Evolutionary conservation across 2,797 vertebrate genomes (phyloP).

Genomic region (Sarcoramphus papa): DNA sequence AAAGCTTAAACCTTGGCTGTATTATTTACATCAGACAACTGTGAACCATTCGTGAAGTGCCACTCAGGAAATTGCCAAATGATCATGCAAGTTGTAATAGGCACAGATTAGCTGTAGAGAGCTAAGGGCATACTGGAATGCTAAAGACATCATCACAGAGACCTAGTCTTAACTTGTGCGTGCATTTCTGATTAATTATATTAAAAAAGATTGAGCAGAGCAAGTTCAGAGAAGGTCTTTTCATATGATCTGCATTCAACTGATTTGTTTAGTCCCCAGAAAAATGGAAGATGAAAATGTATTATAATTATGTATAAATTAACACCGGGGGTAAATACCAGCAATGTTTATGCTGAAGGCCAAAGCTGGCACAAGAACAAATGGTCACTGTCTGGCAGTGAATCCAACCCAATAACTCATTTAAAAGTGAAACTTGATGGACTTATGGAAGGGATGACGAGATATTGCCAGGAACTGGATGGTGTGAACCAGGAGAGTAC

Average conservation of each 20-base stretch:
- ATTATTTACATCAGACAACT: background rate
- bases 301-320: constrained; percentile 28
- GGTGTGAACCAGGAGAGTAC: background rate
- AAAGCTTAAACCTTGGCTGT: background rate
- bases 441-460: background rate
- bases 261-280: background rate
- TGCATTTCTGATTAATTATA: background rate
- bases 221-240: background rate
- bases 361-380: constrained; percentile 33
- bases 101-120: background rate
- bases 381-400: background rate
- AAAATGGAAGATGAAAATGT: constrained; percentile 12
- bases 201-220: background rate
- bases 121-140: background rate
- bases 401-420: constrained; percentile 26
- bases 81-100: background rate
- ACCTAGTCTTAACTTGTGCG: background rate
- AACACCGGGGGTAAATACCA: constrained; percentile 1
- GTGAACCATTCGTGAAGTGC: background rate
- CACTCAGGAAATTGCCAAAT: background rate
- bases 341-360: constrained; percentile 20
- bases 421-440: constrained; percentile 35
- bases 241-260: background rate
- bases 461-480: background rate
- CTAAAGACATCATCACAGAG: background rate